A percentile compares a stretch with the other conserved stretches of the same genome.
Conservation (phyloP, 2,797 vertebrate genomes). For the Gobio occitaniae region DNA sequence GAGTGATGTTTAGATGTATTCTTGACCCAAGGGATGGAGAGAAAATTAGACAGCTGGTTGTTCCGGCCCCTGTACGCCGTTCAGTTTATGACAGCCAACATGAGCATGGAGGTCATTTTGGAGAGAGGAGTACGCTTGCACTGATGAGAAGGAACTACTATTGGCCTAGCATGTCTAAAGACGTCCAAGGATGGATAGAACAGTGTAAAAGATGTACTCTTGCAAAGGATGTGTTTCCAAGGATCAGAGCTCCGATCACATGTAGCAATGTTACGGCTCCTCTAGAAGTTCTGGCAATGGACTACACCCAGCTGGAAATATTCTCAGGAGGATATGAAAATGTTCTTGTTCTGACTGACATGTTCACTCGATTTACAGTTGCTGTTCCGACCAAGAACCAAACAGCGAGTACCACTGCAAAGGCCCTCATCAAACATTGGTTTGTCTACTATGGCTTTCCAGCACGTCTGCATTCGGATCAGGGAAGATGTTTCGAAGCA, state of each 20-base stretch:
- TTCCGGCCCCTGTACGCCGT: neutral
- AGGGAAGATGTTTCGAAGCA: neutral
- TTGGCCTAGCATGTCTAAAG: slow-evolving; percentile 30
- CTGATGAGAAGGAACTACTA: slow-evolving; percentile 32
- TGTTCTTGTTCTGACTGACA: slow-evolving; percentile 40
- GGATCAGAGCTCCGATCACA: slow-evolving; percentile 14
- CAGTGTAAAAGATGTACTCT: slow-evolving; percentile 49
- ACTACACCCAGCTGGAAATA: slow-evolving; percentile 22
- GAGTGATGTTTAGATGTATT: slow-evolving; percentile 31
- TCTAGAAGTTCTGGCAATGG: slow-evolving; percentile 40
- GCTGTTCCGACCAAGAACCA: slow-evolving; percentile 42
- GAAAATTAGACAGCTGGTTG: slow-evolving; percentile 23
- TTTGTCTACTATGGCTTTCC: slow-evolving; percentile 46
- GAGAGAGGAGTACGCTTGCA: slow-evolving; percentile 21
- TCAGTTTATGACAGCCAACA: slow-evolving; percentile 42
- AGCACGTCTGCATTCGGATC: neutral
- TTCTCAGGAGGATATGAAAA: slow-evolving; percentile 36
- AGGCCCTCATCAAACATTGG: slow-evolving; percentile 34
- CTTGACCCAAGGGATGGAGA: slow-evolving; percentile 34
- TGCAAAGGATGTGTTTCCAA: slow-evolving; percentile 48
- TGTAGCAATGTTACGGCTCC: slow-evolving; percentile 32
- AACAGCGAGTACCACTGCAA: slow-evolving; percentile 11
- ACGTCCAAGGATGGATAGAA: slow-evolving; percentile 32
- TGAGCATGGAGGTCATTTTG: slow-evolving; percentile 35
- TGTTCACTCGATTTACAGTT: slow-evolving; percentile 29